A percentile compares a stretch with the other conserved stretches of the same genome.
Evolutionary conservation across 2,113 vertebrate species (phyloP).

Genomic region (Rhabdomys dilectus): DNA sequence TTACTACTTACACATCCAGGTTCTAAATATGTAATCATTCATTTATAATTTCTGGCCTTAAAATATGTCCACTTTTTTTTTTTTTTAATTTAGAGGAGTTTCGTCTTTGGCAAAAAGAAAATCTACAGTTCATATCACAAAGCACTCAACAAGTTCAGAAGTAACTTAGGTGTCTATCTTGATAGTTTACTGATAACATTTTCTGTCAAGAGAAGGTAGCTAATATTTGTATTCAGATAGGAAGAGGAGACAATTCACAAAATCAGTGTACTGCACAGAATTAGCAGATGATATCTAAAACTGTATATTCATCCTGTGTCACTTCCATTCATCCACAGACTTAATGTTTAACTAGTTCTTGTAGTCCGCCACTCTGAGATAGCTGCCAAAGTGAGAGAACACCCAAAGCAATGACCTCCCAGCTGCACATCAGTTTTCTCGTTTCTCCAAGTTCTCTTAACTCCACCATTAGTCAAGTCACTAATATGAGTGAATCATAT

Average conservation of each 20-base stretch:
- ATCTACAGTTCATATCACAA: slow-evolving; percentile 28
- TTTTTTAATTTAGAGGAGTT: slow-evolving; percentile 15
- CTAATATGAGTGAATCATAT: background rate
- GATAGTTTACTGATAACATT: slow-evolving; percentile 46
- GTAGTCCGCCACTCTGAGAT: background rate
- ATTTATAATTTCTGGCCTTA: slow-evolving; percentile 9
- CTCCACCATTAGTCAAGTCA: background rate
- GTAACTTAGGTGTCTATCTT: slow-evolving; percentile 47
- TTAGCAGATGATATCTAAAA: slow-evolving; percentile 58
- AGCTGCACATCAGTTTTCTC: background rate
- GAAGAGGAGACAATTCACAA: slow-evolving; percentile 63
- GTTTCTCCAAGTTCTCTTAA: slow-evolving; percentile 2
- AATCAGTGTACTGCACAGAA: slow-evolving; percentile 40
- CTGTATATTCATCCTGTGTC: background rate
- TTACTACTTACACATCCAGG: background rate
- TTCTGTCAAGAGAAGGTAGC: slow-evolving; percentile 58
- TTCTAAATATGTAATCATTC: slow-evolving; percentile 23
- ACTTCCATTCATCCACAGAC: slow-evolving; percentile 11
- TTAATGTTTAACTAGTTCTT: slow-evolving; percentile 40
- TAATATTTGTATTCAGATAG: slow-evolving; percentile 66
- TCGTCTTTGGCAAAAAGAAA: slow-evolving; percentile 39
- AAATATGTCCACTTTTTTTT: background rate
- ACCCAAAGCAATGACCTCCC: background rate
- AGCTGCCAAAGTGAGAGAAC: background rate
- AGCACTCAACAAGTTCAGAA: slow-evolving; percentile 64